Percentiles rank a stretch among this genome's conserved stretches.
Evolutionary conservation across 2,888 invertebrate genomes (phyloP).

Genomic region (Conus canariensis): DNA sequence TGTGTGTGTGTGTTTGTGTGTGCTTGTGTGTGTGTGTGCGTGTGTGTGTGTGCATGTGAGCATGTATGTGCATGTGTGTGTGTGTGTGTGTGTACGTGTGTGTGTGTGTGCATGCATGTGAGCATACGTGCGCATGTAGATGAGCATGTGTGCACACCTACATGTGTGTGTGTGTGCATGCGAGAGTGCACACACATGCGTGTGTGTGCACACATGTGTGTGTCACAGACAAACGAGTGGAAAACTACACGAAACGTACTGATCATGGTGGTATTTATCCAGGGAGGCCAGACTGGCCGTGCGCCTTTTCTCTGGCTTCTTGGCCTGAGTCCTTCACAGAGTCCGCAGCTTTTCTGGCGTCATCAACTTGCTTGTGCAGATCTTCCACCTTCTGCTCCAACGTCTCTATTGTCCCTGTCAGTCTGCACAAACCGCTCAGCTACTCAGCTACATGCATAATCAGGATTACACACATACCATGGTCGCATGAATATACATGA

Average conservation of each 20-base stretch:
- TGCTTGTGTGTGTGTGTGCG: not conserved
- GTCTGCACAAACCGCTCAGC: slow-evolving; percentile 52
- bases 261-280: slow-evolving; percentile 23
- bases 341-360: slow-evolving; percentile 79
- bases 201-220: not conserved
- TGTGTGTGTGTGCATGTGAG: not conserved
- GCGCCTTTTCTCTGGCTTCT: slow-evolving; percentile 66
- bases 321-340: slow-evolving; percentile 49
- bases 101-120: no score
- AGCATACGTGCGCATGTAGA: no score
- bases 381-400: slow-evolving; percentile 92
- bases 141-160: no score
- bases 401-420: slow-evolving; percentile 84
- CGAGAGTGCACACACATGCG: not conserved
- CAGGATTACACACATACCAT: no score
- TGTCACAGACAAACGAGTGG: no score
- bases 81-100: no score
- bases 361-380: slow-evolving; percentile 89
- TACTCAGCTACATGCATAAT: no score
- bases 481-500: no score
- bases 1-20: not conserved
- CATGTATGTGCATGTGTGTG: no score
- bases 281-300: slow-evolving; percentile 66
- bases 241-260: not conserved
- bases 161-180: no score